Conservation (phyloP, 1,140 invertebrate genomes). For the Aphis craccivora region DNA sequence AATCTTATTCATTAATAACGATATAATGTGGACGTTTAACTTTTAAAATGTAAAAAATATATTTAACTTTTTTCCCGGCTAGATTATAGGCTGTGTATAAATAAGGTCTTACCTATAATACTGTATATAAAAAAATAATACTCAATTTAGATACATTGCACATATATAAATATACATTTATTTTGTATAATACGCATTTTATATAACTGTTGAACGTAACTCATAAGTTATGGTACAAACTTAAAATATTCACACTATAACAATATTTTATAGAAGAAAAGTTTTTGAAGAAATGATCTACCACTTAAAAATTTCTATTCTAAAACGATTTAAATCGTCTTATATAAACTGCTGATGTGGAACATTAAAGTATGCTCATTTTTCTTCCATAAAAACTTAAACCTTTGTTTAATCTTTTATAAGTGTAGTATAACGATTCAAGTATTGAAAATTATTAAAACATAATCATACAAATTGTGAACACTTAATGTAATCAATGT, state of each 20-base stretch:
- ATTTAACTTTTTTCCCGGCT: not conserved
- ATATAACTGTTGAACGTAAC: slow-evolving; percentile 21
- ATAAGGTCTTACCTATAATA: not conserved
- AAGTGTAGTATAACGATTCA: not conserved
- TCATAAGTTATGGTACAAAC: not conserved
- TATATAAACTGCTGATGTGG: not conserved
- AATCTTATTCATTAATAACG: not conserved
- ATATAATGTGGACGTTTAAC: not conserved
- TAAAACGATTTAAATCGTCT: slow-evolving; percentile 11
- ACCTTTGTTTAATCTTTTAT: not conserved
- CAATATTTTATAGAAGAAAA: slow-evolving; percentile 2
- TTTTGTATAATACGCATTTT: not conserved
- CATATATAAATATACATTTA: not conserved
- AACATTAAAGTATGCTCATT: not conserved
- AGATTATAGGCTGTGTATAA: not conserved
- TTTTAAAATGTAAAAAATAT: not conserved
- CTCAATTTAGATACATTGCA: not conserved
- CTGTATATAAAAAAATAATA: not conserved
- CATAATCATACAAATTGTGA: not conserved
- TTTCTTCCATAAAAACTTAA: not conserved
- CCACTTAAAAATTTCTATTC: slow-evolving; percentile 19
- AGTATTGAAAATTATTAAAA: not conserved
- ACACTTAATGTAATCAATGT: not conserved
- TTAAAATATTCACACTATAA: not conserved
- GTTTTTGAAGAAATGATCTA: not conserved